These are phyloP conservation scores for Mnemiopsis leidyi DNA, from an alignment of 37 sponge, comb jelly and placozoan species.

Conservation along the genomic window DNA sequence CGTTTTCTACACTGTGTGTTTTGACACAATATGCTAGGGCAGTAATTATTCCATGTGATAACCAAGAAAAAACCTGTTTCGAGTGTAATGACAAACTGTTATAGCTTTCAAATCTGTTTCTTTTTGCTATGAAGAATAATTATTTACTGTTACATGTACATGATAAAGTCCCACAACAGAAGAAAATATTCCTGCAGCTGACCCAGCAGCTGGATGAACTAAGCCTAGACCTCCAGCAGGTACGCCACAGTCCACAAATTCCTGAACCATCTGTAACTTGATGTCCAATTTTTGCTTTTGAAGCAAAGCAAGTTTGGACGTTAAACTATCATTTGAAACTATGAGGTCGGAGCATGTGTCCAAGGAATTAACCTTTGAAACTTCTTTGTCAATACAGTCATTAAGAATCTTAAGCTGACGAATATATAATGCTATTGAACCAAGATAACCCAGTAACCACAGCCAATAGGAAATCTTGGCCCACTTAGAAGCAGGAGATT, in stretches of 20 bases:
- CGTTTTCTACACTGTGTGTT: too few relatives aligned
- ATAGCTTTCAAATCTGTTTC: too few relatives aligned
- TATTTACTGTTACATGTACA: neutral
- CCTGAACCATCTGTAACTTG: neutral
- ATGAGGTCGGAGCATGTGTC: neutral
- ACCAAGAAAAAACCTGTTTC: too few relatives aligned
- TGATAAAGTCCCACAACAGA: neutral
- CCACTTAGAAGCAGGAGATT: neutral
- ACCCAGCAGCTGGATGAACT: neutral
- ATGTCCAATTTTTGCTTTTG: neutral
- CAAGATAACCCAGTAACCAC: neutral
- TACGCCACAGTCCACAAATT: neutral
- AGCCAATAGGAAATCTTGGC: neutral
- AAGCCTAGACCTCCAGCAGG: constrained; percentile 2
- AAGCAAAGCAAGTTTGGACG: neutral
- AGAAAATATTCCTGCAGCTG: neutral
- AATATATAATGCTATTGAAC: neutral
- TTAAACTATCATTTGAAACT: neutral
- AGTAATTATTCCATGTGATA: too few relatives aligned
- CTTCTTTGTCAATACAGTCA: neutral
- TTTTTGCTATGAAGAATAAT: neutral
- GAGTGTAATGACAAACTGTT: too few relatives aligned
- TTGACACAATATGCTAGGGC: too few relatives aligned
- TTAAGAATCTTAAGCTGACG: neutral
- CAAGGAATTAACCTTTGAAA: neutral